phyloP scores from a whole-genome alignment of 2,113 vertebrate genomes.

The Melanerpes formicivorus region DNA sequence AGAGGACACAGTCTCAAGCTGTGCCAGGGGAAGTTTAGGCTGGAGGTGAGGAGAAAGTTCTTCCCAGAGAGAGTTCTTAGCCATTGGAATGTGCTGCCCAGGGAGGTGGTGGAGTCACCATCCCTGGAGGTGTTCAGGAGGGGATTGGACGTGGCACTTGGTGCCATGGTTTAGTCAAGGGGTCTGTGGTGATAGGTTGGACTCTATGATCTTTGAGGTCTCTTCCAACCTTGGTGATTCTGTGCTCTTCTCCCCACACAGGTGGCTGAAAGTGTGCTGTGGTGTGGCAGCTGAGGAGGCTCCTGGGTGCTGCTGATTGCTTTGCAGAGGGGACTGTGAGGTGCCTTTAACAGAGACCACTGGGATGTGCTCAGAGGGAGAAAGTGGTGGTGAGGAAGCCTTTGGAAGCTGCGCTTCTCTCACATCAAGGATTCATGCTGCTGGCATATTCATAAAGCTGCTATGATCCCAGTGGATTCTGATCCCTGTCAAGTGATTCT shows the following conservation, averaged over 20 bases:
- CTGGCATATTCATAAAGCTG: not conserved
- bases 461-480: not conserved
- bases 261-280: not conserved
- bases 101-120: too few species aligned
- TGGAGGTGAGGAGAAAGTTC: too few species aligned
- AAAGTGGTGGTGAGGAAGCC: not conserved
- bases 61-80: too few species aligned
- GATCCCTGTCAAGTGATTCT: not conserved
- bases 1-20: too few species aligned
- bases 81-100: too few species aligned
- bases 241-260: not conserved
- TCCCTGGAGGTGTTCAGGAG: too few species aligned
- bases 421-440: not conserved
- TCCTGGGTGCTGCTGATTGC: not conserved
- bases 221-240: not conserved
- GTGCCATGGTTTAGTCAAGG: too few species aligned
- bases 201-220: too few species aligned
- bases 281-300: not conserved
- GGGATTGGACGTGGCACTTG: too few species aligned
- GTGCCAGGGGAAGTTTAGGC: too few species aligned
- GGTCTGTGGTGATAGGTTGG: too few species aligned
- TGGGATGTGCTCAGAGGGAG: not conserved
- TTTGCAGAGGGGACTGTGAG: not conserved
- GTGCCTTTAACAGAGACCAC: not conserved
- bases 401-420: not conserved